These are phyloP conservation scores for Xerus rutilus DNA, from an alignment of 2,797 vertebrate species.

Conservation along the genomic window DNA sequence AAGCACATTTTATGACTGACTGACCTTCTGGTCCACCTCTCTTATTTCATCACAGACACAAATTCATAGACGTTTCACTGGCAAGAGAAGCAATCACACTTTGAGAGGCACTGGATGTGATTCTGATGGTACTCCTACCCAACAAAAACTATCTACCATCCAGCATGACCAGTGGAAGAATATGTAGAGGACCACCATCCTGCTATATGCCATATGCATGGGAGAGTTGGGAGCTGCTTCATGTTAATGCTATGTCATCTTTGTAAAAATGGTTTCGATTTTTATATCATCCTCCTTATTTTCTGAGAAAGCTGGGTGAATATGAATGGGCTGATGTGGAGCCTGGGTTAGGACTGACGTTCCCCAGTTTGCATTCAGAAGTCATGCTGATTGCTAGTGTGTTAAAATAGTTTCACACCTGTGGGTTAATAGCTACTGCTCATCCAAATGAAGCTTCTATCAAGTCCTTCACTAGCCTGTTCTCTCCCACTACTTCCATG, in stretches of 20 bases:
- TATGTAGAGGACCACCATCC: background rate
- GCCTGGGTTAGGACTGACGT: background rate
- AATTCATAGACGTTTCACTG: background rate
- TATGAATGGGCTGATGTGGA: background rate
- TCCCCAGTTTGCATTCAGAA: background rate
- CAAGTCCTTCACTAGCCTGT: background rate
- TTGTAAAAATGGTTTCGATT: background rate
- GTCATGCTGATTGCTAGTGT: background rate
- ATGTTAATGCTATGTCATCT: background rate
- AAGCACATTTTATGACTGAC: background rate
- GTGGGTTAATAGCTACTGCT: accelerated
- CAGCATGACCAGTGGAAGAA: background rate
- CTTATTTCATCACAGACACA: background rate
- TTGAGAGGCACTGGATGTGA: background rate
- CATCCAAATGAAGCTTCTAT: background rate
- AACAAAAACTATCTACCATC: background rate
- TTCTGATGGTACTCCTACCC: no score
- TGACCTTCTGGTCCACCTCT: background rate
- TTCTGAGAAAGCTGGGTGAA: background rate
- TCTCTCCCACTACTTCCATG: background rate
- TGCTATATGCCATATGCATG: background rate
- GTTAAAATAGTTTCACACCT: background rate
- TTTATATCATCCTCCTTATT: background rate
- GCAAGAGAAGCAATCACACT: background rate
- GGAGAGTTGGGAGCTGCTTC: background rate